Conservation (phyloP, 2,797 vertebrate species). For the Emys orbicularis region DNA sequence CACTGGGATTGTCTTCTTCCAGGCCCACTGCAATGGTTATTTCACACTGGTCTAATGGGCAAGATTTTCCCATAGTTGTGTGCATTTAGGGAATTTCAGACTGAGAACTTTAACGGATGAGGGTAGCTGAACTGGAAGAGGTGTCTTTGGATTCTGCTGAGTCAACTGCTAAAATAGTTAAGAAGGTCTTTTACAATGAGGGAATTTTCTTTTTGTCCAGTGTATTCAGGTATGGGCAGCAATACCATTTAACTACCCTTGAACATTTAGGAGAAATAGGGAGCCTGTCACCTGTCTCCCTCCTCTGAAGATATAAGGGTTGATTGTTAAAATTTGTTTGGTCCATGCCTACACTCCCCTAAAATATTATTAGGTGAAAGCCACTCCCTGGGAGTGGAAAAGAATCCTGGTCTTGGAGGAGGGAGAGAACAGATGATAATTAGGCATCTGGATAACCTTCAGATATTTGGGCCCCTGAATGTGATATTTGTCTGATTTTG, state of each 20-base stretch:
- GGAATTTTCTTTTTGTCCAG: neutral
- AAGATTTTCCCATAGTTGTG: neutral
- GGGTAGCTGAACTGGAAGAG: rapidly evolving
- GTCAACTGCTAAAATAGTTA: neutral
- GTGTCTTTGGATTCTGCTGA: neutral
- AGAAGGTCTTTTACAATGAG: neutral
- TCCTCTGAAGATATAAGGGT: neutral
- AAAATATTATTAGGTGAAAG: neutral
- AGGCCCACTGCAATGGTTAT: neutral
- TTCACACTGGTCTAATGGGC: neutral
- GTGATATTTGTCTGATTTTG: neutral
- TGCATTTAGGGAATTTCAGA: neutral
- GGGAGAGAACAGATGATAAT: neutral
- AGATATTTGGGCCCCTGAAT: neutral
- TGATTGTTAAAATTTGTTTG: neutral
- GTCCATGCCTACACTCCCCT: rapidly evolving
- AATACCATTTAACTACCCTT: neutral
- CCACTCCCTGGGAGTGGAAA: neutral
- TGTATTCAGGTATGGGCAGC: neutral
- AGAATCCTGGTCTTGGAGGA: neutral
- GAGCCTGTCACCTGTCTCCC: neutral
- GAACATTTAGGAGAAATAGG: neutral
- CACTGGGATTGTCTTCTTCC: neutral
- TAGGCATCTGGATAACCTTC: neutral
- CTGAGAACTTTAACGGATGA: neutral